A percentile compares a stretch with the other conserved stretches of the same genome.
phyloP scores from a whole-genome alignment of 2,888 invertebrate species.

The Neoascia interrupta region DNA sequence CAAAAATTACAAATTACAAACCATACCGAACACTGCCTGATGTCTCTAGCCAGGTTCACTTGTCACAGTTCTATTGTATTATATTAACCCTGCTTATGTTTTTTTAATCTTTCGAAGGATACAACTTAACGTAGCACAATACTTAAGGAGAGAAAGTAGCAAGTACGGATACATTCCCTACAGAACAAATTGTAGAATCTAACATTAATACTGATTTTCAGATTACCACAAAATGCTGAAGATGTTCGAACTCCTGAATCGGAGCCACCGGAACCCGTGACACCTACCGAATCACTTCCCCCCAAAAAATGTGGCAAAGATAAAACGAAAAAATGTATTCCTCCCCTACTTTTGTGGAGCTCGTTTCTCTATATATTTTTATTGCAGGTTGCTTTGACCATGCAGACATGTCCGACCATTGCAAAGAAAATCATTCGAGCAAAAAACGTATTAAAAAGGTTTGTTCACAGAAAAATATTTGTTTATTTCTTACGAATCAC shows the following conservation, averaged over 20 bases:
- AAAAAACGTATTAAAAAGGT: conserved; percentile 78
- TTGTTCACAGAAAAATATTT: not conserved
- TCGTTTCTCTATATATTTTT: too few relatives aligned
- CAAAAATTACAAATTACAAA: not conserved
- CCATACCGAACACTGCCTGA: too few relatives aligned
- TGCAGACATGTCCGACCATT: conserved; percentile 76
- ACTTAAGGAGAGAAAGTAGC: conserved; percentile 46
- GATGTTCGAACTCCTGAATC: conserved; percentile 62
- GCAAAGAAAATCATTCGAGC: conserved; percentile 78
- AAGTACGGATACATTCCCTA: conserved; percentile 27
- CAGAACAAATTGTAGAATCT: not conserved
- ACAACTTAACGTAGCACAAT: conserved; percentile 52
- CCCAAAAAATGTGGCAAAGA: conserved; percentile 75
- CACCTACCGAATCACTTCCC: conserved; percentile 71
- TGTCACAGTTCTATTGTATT: too few relatives aligned
- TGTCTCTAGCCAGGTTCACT: too few relatives aligned
- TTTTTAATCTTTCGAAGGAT: conserved; percentile 4
- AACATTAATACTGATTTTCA: not conserved
- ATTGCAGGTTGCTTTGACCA: conserved; percentile 69
- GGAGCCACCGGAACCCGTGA: conserved; percentile 70
- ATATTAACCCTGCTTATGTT: not conserved
- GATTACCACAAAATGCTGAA: conserved; percentile 53
- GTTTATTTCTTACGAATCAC: not conserved
- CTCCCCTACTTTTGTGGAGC: too few relatives aligned
- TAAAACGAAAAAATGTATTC: conserved; percentile 78